A percentile compares a stretch with the other conserved stretches of the same genome.
These are phyloP conservation scores for Zoanthus gigantus DNA, from an alignment of 92 coral and sea anemone genomes.

Conservation along the genomic window DNA sequence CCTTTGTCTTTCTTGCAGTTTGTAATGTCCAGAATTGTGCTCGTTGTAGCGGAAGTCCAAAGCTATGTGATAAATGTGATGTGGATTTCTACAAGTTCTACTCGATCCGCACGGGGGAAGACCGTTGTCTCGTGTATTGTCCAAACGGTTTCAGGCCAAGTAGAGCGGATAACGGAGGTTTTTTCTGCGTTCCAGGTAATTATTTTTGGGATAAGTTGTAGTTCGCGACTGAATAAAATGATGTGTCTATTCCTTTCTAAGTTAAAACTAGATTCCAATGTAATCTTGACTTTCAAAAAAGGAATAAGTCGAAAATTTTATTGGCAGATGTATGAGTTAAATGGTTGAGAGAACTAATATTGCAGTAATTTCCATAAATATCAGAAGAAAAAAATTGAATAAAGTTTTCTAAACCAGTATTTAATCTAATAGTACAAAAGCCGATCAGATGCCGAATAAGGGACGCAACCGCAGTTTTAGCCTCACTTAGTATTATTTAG, in stretches of 20 bases:
- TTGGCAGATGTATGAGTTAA: too few relatives aligned
- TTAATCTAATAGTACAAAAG: too few relatives aligned
- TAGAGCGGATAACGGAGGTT: constrained; percentile 39
- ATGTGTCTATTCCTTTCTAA: too few relatives aligned
- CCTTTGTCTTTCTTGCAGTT: not conserved
- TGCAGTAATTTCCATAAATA: too few relatives aligned
- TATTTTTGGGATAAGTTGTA: not conserved
- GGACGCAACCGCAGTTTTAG: not conserved
- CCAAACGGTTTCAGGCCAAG: constrained; percentile 32
- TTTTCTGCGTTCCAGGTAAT: constrained; percentile 35
- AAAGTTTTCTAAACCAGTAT: too few relatives aligned
- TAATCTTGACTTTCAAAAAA: too few relatives aligned
- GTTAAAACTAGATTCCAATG: too few relatives aligned
- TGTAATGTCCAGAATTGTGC: constrained; percentile 35
- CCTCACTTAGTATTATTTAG: not conserved
- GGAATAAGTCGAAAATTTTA: too few relatives aligned
- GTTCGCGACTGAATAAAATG: not conserved
- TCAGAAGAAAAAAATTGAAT: too few relatives aligned
- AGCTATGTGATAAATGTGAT: constrained; percentile 32
- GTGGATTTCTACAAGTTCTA: constrained; percentile 40
- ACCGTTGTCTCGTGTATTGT: constrained; percentile 28
- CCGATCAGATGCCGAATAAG: too few relatives aligned
- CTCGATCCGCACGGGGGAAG: constrained; percentile 12
- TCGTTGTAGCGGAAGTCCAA: constrained; percentile 35
- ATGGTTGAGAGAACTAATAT: too few relatives aligned